Conservation (phyloP, 2,888 invertebrate genomes). For the Asteroscopus sphinx region DNA sequence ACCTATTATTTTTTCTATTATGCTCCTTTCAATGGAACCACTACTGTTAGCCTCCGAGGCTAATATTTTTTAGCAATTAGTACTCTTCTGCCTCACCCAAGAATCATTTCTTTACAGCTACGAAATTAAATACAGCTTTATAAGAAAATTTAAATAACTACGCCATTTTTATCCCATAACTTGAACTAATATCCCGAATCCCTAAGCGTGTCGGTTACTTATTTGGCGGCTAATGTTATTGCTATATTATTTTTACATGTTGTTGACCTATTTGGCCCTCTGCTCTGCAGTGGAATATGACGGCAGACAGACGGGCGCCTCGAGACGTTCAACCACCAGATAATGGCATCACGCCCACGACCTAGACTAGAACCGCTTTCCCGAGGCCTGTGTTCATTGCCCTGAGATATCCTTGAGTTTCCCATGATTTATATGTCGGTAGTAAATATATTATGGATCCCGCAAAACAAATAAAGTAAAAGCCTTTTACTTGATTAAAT, state of each 20-base stretch:
- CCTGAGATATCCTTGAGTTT: conserved; percentile 31
- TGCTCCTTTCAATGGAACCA: too few species aligned
- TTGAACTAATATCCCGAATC: conserved; percentile 3
- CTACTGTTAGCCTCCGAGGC: too few species aligned
- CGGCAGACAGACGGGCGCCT: conserved; percentile 85
- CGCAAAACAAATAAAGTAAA: not conserved
- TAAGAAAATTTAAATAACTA: not conserved
- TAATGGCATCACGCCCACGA: conserved; percentile 65
- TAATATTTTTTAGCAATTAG: too few species aligned
- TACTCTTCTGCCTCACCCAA: too few species aligned
- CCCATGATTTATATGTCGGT: conserved; percentile 1
- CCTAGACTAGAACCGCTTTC: conserved; percentile 36
- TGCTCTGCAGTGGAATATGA: conserved; percentile 68
- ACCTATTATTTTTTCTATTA: too few species aligned
- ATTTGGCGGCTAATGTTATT: conserved; percentile 29
- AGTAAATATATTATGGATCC: not conserved
- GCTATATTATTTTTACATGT: conserved; percentile 48
- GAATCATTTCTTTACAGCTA: too few species aligned
- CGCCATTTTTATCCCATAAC: conserved; percentile 3
- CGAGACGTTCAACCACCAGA: conserved; percentile 57
- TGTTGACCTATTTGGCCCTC: conserved; percentile 71
- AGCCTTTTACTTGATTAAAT: not conserved
- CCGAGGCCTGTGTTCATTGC: conserved; percentile 31
- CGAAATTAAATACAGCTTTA: too few species aligned
- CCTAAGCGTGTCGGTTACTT: conserved; percentile 32